Percentiles rank a stretch among this genome's conserved stretches.
phyloP scores from a whole-genome alignment of 2,113 vertebrate genomes.

The Chunga burmeisteri region DNA sequence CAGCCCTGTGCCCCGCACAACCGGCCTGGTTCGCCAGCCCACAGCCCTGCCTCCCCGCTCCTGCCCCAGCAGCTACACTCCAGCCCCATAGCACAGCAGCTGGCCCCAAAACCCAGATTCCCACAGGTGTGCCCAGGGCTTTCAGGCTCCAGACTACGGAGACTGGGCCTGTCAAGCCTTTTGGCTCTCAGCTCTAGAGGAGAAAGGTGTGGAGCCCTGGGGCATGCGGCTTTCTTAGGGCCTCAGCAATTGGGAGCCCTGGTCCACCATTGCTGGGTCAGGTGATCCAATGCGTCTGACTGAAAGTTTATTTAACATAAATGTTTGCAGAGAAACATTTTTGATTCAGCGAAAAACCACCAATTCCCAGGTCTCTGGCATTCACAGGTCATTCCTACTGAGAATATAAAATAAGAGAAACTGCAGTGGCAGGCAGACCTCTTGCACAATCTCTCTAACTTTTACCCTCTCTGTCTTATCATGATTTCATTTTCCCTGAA shows the following conservation, averaged over 20 bases:
- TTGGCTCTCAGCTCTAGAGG: rapidly evolving
- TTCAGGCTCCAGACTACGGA: neutral
- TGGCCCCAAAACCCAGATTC: neutral
- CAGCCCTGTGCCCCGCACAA: rapidly evolving
- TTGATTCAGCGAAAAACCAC: neutral
- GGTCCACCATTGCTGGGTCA: neutral
- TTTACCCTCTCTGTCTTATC: neutral
- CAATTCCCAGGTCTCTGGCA: neutral
- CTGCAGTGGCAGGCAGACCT: rapidly evolving
- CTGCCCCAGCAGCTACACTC: neutral
- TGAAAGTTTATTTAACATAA: neutral
- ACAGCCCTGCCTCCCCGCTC: neutral
- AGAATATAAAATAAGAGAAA: neutral
- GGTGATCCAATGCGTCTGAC: neutral
- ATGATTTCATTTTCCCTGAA: neutral
- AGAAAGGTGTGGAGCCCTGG: neutral
- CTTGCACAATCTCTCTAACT: neutral
- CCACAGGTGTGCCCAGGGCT: neutral
- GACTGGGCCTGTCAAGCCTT: neutral
- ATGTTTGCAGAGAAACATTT: neutral
- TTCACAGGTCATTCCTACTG: neutral
- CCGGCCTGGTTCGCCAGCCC: rapidly evolving
- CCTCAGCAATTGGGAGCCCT: neutral
- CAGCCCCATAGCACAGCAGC: neutral
- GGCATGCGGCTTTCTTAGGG: neutral